These are phyloP conservation scores for Caenorhabditis zanzibari DNA, from an alignment of 2,888 invertebrate genomes.

Conservation along the genomic window DNA sequence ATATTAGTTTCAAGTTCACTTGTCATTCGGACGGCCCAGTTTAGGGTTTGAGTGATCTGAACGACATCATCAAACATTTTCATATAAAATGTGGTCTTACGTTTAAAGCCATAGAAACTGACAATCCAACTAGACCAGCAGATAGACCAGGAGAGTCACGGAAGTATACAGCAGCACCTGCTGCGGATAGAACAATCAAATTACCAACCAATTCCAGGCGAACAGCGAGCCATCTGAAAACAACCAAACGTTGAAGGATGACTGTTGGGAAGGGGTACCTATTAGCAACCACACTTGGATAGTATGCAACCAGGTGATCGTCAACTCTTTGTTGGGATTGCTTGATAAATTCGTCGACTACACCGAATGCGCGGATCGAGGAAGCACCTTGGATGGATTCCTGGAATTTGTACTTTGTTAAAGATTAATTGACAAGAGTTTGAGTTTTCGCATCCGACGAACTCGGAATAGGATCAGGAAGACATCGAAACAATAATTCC, in stretches of 20 bases:
- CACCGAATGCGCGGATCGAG: constrained; percentile 83
- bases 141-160: constrained; percentile 83
- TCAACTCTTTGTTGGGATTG: constrained; percentile 94
- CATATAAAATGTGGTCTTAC: constrained; percentile 63
- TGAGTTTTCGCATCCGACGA: no score
- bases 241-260: constrained; percentile 20
- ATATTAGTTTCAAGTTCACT: constrained; percentile 86
- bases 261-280: no score
- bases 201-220: constrained; percentile 86
- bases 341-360: constrained; percentile 86
- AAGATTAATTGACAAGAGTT: not conserved
- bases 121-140: constrained; percentile 86
- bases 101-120: constrained; percentile 85
- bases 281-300: constrained; percentile 82
- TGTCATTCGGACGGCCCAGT: constrained; percentile 92
- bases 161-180: constrained; percentile 86
- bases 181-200: constrained; percentile 86
- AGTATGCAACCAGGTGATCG: constrained; percentile 81
- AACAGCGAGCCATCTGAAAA: constrained; percentile 79
- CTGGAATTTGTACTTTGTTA: constrained; percentile 83
- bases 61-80: not conserved
- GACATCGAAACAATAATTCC: no score
- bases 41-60: constrained; percentile 89
- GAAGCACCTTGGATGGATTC: constrained; percentile 90
- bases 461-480: no score